A percentile compares a stretch with the other conserved stretches of the same genome.
phyloP scores from a whole-genome alignment of 2,797 vertebrate species.

The Erethizon dorsatum region DNA sequence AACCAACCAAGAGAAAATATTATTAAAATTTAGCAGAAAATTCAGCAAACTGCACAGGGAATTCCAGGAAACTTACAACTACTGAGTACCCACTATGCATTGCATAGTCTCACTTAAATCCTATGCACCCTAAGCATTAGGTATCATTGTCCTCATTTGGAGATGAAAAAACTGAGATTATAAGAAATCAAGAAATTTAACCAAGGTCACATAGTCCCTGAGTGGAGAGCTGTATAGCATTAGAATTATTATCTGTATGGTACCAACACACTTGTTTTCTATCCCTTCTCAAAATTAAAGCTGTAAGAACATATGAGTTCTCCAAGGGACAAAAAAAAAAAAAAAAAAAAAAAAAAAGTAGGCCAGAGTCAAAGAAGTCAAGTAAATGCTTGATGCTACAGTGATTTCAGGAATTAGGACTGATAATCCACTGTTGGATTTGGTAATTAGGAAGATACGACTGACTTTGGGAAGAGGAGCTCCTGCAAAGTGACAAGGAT shows the following conservation, averaged over 20 bases:
- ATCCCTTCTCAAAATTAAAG: conserved; percentile 44
- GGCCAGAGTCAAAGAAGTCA: conserved; percentile 61
- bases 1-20: conserved; percentile 20
- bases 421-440: conserved; percentile 48
- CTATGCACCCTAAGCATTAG: not conserved
- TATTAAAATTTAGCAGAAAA: not conserved
- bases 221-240: not conserved
- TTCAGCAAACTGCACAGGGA: not conserved
- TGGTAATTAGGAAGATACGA: conserved; percentile 57
- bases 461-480: conserved; percentile 46
- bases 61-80: not conserved
- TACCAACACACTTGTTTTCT: not conserved
- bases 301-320: not conserved
- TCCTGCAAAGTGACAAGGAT: conserved; percentile 16
- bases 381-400: conserved; percentile 63
- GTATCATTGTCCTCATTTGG: not conserved
- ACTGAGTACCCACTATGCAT: not conserved
- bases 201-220: not conserved
- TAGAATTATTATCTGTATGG: not conserved
- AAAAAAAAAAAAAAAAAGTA: not conserved
- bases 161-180: conserved; percentile 2
- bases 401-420: conserved; percentile 73
- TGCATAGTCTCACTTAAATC: not conserved
- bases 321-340: not conserved
- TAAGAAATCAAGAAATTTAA: not conserved